A percentile compares a stretch with the other conserved stretches of the same genome.
These are phyloP conservation scores for Meiosimyza decipiens DNA, from an alignment of 2,888 invertebrate species.

Conservation along the genomic window DNA sequence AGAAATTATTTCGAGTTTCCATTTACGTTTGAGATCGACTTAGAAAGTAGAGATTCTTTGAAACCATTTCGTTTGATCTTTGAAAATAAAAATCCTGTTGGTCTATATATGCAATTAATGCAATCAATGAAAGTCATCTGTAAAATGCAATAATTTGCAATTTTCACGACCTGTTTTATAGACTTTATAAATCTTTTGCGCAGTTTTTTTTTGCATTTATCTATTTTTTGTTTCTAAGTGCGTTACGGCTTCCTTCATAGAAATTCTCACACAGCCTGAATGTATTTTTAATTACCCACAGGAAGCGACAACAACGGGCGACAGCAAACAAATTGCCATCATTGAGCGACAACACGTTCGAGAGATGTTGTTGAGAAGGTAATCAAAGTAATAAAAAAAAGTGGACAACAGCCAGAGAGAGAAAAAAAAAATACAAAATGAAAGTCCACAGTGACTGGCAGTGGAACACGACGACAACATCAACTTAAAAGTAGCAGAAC, in stretches of 20 bases:
- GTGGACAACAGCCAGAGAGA: neutral
- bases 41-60: too few species aligned
- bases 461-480: neutral
- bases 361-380: neutral
- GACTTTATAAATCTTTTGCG: neutral
- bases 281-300: constrained; percentile 51
- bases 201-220: too few species aligned
- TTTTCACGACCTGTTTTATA: constrained; percentile 7
- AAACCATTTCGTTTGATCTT: too few species aligned
- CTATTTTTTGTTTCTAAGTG: too few species aligned
- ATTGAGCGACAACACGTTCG: constrained; percentile 12
- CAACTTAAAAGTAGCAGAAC: neutral
- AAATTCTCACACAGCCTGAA: constrained; percentile 31
- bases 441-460: constrained; percentile 5
- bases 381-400: constrained; percentile 19
- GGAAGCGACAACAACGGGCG: constrained; percentile 42
- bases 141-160: constrained; percentile 1
- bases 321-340: constrained; percentile 27
- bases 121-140: neutral
- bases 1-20: too few species aligned
- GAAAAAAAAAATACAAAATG: neutral
- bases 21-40: too few species aligned
- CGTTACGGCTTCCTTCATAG: constrained; percentile 1
- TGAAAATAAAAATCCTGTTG: neutral
- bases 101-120: too few species aligned